Evolutionary conservation across 2,797 vertebrate species (phyloP).

Genomic region (Oreochromis grahami): DNA sequence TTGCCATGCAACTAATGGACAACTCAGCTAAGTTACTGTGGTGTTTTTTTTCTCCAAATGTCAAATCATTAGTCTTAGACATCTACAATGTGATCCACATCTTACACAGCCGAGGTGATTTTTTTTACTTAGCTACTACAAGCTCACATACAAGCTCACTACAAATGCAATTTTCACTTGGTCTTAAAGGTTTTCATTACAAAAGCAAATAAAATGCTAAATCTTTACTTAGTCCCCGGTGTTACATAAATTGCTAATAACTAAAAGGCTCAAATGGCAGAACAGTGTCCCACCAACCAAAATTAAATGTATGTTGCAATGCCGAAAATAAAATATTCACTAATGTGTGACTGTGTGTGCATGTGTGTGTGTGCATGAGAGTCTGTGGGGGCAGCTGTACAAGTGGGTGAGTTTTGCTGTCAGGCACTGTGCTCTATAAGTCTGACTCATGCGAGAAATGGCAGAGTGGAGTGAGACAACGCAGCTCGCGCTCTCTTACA

Average conservation of each 20-base stretch:
- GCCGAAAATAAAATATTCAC: conserved; percentile 9
- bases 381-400: conserved; percentile 60
- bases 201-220: neutral
- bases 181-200: neutral
- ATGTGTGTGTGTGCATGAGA: neutral
- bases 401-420: conserved; percentile 73
- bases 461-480: conserved; percentile 52
- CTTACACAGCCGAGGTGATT: neutral
- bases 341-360: neutral
- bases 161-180: neutral
- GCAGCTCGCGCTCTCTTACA: conserved; percentile 9
- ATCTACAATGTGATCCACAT: neutral
- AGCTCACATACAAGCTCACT: neutral
- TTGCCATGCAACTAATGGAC: neutral
- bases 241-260: neutral
- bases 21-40: neutral
- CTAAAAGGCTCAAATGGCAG: neutral
- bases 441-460: conserved; percentile 62
- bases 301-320: conserved; percentile 22
- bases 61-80: neutral
- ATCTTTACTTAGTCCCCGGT: neutral
- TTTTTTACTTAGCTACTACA: neutral
- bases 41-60: accelerated
- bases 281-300: neutral
- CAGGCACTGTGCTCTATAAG: conserved; percentile 57